Evolutionary conservation across 1,140 invertebrate genomes (phyloP), one percentile per base, ranked within the genome.

Genomic region (Pentalonia nigronervosa): DNA sequence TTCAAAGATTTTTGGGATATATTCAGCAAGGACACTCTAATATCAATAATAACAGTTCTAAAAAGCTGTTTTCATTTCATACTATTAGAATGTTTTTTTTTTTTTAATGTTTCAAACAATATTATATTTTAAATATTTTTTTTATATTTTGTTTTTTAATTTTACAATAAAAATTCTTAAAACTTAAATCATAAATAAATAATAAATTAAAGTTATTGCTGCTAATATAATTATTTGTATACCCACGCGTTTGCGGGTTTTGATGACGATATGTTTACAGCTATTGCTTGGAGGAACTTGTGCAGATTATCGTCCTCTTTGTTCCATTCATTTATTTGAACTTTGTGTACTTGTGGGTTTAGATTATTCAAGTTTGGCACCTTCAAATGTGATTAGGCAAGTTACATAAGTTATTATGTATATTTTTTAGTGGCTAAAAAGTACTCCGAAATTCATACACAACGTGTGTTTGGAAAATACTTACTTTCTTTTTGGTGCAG

Each of bases 281-380:
- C 93, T 45, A 89, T 88, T 45, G 87, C 87, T 48, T 89, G 84
- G 23, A 93, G 67, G 6, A 93, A 67, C 41, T 67, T 89, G 7
- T 93, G 84, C 36, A 93, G 76, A 89, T 67, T 93, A 34, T 93
- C 53, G 14, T 87, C 84, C 14, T 87, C 84, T 34, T 93, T 93
- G 45, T 93, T 93, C 87, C 84, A 88, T 89, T 88, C 84, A 47
- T 88, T 87, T 34, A 93, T 50, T 87, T 93, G 93, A 76, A 93
- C 84, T 14, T 89, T 89, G 60, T 88, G 93, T 34, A 88, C 23
- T 50, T 93, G 84, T 41, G 84, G 45, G 2, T 91, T 84, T 2
- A 25, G 91, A 20, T 67, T 86, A 36, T 94, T 60, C 36, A 50
- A 76, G 34, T 91, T 91, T 1, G 81, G 47, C 2, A 86, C 50